These are phyloP conservation scores for Cremastobaeus sp. DNA, from an alignment of 2,888 invertebrate genomes.

Conservation along the genomic window DNA sequence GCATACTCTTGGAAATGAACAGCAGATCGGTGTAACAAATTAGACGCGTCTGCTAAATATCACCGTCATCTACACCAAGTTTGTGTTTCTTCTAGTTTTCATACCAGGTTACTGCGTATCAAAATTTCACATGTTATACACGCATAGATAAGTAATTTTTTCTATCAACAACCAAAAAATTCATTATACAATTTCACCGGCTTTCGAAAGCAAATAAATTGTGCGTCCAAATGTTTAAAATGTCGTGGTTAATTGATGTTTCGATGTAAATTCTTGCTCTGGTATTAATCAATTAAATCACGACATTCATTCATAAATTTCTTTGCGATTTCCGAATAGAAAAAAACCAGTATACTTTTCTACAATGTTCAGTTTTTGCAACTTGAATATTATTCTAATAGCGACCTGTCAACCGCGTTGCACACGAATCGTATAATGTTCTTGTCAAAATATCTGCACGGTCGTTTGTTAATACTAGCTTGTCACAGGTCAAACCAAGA, in stretches of 20 bases:
- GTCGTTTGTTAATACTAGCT: constrained; percentile 68
- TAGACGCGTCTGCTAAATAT: constrained; percentile 64
- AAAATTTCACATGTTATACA: too few species aligned
- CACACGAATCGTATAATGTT: constrained; percentile 66
- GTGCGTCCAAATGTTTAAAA: too few species aligned
- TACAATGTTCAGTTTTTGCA: constrained; percentile 24
- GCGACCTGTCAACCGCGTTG: constrained; percentile 69
- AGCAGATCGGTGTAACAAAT: constrained; percentile 62
- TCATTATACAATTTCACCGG: too few species aligned
- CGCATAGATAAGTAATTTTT: too few species aligned
- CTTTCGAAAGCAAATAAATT: too few species aligned
- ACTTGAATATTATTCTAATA: constrained; percentile 74
- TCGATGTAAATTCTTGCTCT: too few species aligned
- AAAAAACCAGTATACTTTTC: too few species aligned
- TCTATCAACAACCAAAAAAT: too few species aligned
- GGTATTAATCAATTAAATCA: too few species aligned
- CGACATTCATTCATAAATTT: too few species aligned
- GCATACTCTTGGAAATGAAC: constrained; percentile 50
- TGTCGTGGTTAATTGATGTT: too few species aligned
- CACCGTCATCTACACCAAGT: constrained; percentile 55
- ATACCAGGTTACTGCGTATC: constrained; percentile 50
- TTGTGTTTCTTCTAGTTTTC: constrained; percentile 46
- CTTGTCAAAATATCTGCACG: constrained; percentile 65
- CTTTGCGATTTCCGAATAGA: too few species aligned
- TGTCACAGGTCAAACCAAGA: constrained; percentile 65